Percentiles rank a stretch among this genome's conserved stretches.
phyloP scores from a whole-genome alignment of 2,888 invertebrate genomes.

The Lypha dubia region DNA sequence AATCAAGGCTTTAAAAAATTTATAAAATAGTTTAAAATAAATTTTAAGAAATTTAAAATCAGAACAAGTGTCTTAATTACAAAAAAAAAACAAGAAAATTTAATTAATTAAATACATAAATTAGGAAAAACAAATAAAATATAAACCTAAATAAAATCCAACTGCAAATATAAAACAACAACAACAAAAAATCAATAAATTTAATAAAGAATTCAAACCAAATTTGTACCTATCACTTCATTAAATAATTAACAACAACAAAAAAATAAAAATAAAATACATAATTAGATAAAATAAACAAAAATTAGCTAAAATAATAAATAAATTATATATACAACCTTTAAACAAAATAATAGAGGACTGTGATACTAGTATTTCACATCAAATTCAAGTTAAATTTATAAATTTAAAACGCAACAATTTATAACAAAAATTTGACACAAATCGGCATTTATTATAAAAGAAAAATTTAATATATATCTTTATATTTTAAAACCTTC shows the following conservation, averaged over 20 bases:
- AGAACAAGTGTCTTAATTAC: slow-evolving; percentile 73
- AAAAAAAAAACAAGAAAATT: slow-evolving; percentile 49
- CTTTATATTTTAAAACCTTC: slow-evolving; percentile 47
- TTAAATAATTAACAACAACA: slow-evolving; percentile 45
- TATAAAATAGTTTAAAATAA: slow-evolving; percentile 62
- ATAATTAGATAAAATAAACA: slow-evolving; percentile 15
- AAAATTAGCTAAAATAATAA: slow-evolving; percentile 65
- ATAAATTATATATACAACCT: slow-evolving; percentile 70
- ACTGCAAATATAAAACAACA: slow-evolving; percentile 62
- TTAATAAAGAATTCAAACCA: slow-evolving; percentile 70
- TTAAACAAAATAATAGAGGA: slow-evolving; percentile 71
- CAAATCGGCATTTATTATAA: slow-evolving; percentile 61
- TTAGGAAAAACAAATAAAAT: slow-evolving; percentile 77
- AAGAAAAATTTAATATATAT: slow-evolving; percentile 16
- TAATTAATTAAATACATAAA: slow-evolving; percentile 57
- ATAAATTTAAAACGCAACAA: slow-evolving; percentile 65
- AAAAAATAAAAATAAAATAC: slow-evolving; percentile 41
- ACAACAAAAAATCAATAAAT: slow-evolving; percentile 57
- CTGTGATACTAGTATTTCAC: slow-evolving; percentile 76
- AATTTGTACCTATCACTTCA: slow-evolving; percentile 74
- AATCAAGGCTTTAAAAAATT: slow-evolving; percentile 77
- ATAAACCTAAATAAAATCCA: slow-evolving; percentile 75
- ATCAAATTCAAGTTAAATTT: slow-evolving; percentile 68
- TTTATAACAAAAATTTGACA: slow-evolving; percentile 53
- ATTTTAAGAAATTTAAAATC: slow-evolving; percentile 74